Evolutionary conservation across 2,113 vertebrate species (phyloP).

Genomic region (Fulmarus glacialis): DNA sequence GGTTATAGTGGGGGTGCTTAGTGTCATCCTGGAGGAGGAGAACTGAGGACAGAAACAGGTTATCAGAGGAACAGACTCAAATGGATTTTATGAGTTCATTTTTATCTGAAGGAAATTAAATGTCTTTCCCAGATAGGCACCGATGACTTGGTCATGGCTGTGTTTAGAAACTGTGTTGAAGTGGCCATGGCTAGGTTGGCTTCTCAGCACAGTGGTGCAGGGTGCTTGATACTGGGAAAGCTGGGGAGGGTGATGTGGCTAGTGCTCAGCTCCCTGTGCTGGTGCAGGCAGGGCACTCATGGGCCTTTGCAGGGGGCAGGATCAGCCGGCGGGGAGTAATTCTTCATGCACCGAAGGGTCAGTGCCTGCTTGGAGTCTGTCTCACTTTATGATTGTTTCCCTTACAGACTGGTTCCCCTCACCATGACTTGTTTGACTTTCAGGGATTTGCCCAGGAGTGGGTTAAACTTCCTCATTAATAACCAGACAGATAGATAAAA

Average conservation of each 20-base stretch:
- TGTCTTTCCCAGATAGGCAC: background rate
- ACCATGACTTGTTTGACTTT: background rate
- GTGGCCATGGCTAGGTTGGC: background rate
- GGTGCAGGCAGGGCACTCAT: background rate
- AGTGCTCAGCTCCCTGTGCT: background rate
- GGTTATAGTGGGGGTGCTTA: background rate
- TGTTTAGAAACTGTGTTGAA: background rate
- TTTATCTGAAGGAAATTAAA: background rate
- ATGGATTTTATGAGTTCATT: background rate
- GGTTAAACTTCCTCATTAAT: conserved; percentile 54
- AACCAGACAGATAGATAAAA: conserved; percentile 30
- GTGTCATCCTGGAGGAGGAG: background rate
- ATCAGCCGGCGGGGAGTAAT: background rate
- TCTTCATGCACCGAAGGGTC: background rate
- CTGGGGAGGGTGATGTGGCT: background rate
- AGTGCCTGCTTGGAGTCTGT: background rate
- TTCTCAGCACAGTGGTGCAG: background rate
- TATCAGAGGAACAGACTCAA: background rate
- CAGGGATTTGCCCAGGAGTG: background rate
- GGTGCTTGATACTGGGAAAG: background rate
- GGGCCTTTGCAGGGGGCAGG: background rate
- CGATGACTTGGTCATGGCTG: background rate
- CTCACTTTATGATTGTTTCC: background rate
- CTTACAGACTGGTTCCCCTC: background rate
- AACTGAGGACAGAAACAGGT: background rate